Conservation (phyloP, 2,888 invertebrate genomes). For the Hydropsyche betteni region DNA sequence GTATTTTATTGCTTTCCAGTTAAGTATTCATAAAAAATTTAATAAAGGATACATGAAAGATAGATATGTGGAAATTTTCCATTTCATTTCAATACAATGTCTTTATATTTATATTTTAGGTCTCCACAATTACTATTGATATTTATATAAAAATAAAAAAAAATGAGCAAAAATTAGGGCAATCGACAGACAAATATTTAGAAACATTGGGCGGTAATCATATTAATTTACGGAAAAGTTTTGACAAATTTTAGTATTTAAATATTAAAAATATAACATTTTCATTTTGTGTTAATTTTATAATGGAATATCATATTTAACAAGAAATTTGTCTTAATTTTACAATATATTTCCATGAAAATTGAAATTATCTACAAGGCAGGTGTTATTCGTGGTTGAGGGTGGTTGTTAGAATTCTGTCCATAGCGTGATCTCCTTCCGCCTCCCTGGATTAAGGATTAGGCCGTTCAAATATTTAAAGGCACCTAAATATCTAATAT, state of each 20-base stretch:
- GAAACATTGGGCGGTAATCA: no score
- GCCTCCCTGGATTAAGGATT: conserved; percentile 52
- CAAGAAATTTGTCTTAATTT: background rate
- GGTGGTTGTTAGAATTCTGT: conserved; percentile 48
- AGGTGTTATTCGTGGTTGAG: conserved; percentile 42
- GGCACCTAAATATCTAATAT: conserved; percentile 37
- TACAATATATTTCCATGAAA: conserved; percentile 16
- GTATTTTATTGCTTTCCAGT: no score
- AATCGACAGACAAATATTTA: no score
- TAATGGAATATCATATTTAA: background rate
- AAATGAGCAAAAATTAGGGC: no score
- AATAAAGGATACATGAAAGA: no score
- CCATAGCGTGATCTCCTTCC: conserved; percentile 50
- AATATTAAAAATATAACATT: conserved; percentile 21
- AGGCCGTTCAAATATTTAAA: conserved; percentile 50
- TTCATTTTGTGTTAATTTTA: conserved; percentile 6
- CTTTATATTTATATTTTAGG: background rate
- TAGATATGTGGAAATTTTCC: no score
- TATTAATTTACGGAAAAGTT: background rate
- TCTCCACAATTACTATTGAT: conserved; percentile 7
- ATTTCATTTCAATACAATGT: no score
- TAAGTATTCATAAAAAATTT: no score
- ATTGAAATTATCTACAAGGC: conserved; percentile 24
- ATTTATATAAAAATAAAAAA: no score
- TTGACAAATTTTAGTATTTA: conserved; percentile 8